phyloP scores from a whole-genome alignment of 2,888 invertebrate species.

The Trypoxylon attenuatum region DNA sequence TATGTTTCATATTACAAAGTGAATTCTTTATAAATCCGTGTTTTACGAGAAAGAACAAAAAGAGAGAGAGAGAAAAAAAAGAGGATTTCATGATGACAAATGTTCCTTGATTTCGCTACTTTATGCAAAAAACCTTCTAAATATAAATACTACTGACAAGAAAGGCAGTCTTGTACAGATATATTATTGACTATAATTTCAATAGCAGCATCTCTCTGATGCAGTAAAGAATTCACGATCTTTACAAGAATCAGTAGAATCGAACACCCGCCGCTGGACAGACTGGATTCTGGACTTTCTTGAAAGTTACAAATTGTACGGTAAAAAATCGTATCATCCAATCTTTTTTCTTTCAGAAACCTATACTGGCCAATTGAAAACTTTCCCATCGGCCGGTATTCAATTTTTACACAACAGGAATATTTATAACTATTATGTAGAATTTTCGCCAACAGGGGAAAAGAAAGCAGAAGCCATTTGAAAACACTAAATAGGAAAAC shows the following conservation, averaged over 20 bases:
- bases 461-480: constrained; percentile 17
- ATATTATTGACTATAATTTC: constrained; percentile 43
- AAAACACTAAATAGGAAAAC: constrained; percentile 10
- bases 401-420: constrained; percentile 15
- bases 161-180: constrained; percentile 60
- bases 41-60: not conserved
- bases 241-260: constrained; percentile 38
- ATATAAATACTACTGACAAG: constrained; percentile 56
- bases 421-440: constrained; percentile 17
- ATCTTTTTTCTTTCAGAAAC: too few species aligned
- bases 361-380: too few species aligned
- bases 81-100: not conserved
- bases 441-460: constrained; percentile 16
- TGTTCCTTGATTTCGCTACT: constrained; percentile 26
- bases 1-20: too few species aligned
- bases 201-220: constrained; percentile 24
- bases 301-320: too few species aligned
- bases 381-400: too few species aligned
- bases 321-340: too few species aligned
- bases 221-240: constrained; percentile 18
- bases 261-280: too few species aligned
- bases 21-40: too few species aligned
- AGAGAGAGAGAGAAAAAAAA: constrained; percentile 1
- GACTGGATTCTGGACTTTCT: too few species aligned
- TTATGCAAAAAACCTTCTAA: too few species aligned